These are phyloP conservation scores for Arion vulgaris DNA, from an alignment of 1,140 invertebrate genomes.

Conservation along the genomic window DNA sequence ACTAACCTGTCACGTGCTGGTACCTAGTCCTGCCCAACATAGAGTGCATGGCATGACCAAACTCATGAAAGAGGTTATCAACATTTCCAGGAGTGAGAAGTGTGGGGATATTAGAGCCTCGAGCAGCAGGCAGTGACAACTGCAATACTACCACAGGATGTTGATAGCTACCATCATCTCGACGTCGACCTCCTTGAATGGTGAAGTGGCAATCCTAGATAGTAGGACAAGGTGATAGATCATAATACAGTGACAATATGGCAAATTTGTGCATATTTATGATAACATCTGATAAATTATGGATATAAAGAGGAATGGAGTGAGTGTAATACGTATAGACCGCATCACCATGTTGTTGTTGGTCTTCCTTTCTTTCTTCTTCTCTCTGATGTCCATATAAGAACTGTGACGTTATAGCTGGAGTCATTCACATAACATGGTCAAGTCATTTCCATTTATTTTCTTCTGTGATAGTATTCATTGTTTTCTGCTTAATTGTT, in stretches of 20 bases:
- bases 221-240: not conserved
- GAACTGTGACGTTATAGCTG: no score
- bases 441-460: no score
- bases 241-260: not conserved
- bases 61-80: slow-evolving; percentile 98
- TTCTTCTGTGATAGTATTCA: no score
- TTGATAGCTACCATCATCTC: slow-evolving; percentile 88
- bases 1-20: slow-evolving; percentile 93
- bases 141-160: slow-evolving; percentile 95
- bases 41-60: slow-evolving; percentile 99
- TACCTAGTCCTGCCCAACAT: slow-evolving; percentile 93
- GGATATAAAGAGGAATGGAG: no score
- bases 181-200: slow-evolving; percentile 90
- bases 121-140: slow-evolving; percentile 86
- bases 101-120: slow-evolving; percentile 76
- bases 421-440: no score
- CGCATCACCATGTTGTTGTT: no score
- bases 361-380: no score
- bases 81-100: slow-evolving; percentile 85
- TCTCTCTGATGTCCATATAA: not conserved
- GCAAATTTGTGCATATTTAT: not conserved
- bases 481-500: no score
- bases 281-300: no score
- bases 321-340: no score
- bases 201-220: slow-evolving; percentile 95